Base-by-base conservation (phyloP, 1,140 invertebrate genomes). In the Oryctes rhinoceros region DNA sequence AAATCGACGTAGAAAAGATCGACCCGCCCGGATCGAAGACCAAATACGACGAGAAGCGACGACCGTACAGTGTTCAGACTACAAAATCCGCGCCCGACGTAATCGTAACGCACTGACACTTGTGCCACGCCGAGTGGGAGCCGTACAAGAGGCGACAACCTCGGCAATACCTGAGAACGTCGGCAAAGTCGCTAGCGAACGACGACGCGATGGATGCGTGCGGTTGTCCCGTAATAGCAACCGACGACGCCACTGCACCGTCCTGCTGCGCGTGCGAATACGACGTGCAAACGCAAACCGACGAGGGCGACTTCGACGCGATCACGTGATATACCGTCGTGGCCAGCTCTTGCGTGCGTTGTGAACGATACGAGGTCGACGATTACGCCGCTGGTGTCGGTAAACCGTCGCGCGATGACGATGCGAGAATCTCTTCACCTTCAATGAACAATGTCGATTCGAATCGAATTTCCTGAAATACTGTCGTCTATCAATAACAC, bases 51-150 rank as follows among this genome's bases (percentile, higher is more conserved):
- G 80, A 82, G 79, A 82, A 79, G 80, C 78, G 62, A 74, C 75
- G 93, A 11, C 92, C 93, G 0, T 93, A 93, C 86, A 94, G 93
- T 86, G 92, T 93, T 76, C 92, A 94, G 81, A 94, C 94, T 13
- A 94, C 93, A 10, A 95, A 96, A 85, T 96, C 95, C 67, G 95
- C 95, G 1, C 95, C 95, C 20, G 95, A 97, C 86, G 95, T 96
- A 78, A 95, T 96, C 83, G 94, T 94, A 83, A 94, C 93, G 18
- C 94, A 94, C 91, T 95, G 93, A 94, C 91, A 90, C 77, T 81
- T 85, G 85, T 86, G 88, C 86, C 86, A 83, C 81, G 85, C 83
- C 83, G 87, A 90, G 85, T 91, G 90, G 90, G 90, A 91, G 85
- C 90, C 90, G 47, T 91, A 91, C 84, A 89, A 88, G 81, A 87